Evolutionary conservation across 2,888 invertebrate species (phyloP), one percentile per base, ranked within the genome.

Genomic region (Folsomia candida): DNA sequence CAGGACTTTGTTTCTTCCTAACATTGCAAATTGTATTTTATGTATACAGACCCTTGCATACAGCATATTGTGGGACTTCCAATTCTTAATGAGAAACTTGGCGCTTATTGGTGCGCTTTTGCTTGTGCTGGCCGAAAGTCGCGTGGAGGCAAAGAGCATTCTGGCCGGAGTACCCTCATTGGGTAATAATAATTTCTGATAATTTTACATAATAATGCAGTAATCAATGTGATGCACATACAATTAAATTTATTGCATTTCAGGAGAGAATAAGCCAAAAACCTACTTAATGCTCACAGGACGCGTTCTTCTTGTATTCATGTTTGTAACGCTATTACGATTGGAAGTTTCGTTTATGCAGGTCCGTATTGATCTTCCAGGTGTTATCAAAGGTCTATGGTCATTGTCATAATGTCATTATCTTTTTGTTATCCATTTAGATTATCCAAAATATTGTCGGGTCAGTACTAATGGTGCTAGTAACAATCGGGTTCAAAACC

Each of bases 51-150:
- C 95, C 65, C 87, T 95, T 81, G 95, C 95, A 0, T 95, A 96
- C 86, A 94, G 96, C 83, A 98, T 99, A 85, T 86, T 99, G 70
- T 99, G 98, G 97, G 98, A 99, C 84, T 83, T 97, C 82, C 97
- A 97, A 84, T 99, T 99, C 85, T 86, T 99, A 73, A 89, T 97
- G 78, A 89, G 99, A 74, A 99, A 99, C 85, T 85, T 99, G 80
- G 97, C 99, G 14, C 88, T 99, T 68, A 94, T 97, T 80, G 99
- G 99, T 71, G 98, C 98, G n/a, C 87, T 99, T 11, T 85, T 99
- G 57, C 87, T 99, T 60, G 92, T 99, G 66, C 83, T 98, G 79
- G 99, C 99, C n/a, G 99, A 99, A 85, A 91, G 94, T 68, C 88
- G 93, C 75, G 93, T 91, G 2, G 97, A 97, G 84, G 94, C 94